Percentiles rank a stretch among this genome's conserved stretches.
Evolutionary conservation across 2,888 invertebrate genomes (phyloP).

Genomic region (Diarsia rubi): DNA sequence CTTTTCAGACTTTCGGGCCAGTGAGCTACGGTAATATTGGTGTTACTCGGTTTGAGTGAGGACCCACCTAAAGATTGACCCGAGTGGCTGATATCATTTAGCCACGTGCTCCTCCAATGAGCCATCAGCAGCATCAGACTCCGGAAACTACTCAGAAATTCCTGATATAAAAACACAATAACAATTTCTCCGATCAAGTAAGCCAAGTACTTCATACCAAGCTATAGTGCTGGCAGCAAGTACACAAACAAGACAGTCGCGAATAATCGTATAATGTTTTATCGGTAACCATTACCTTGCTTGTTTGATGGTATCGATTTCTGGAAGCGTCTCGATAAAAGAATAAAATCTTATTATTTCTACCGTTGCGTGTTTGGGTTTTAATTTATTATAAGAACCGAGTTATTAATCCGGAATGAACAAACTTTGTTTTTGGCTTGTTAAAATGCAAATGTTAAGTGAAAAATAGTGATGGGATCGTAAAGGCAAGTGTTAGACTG

Average conservation of each 20-base stretch:
- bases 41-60: too few relatives aligned
- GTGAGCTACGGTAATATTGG: too few relatives aligned
- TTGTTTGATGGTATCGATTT: conserved; percentile 50
- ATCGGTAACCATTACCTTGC: conserved; percentile 33
- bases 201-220: background rate
- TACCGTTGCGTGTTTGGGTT: conserved; percentile 10
- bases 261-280: conserved; percentile 43
- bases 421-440: background rate
- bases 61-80: too few relatives aligned
- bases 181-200: background rate
- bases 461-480: background rate
- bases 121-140: background rate
- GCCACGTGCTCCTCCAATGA: background rate
- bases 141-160: background rate
- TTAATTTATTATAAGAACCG: conserved; percentile 12
- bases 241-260: background rate
- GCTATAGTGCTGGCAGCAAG: background rate
- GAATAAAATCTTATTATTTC: conserved; percentile 15
- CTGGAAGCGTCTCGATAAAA: conserved; percentile 43
- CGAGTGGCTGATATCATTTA: background rate
- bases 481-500: conserved; percentile 14
- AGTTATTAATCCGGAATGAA: background rate
- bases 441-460: background rate
- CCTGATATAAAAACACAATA: too few relatives aligned
- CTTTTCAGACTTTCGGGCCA: too few relatives aligned